Evolutionary conservation across 1,140 invertebrate genomes (phyloP).

Genomic region (Nilaparvata lugens): DNA sequence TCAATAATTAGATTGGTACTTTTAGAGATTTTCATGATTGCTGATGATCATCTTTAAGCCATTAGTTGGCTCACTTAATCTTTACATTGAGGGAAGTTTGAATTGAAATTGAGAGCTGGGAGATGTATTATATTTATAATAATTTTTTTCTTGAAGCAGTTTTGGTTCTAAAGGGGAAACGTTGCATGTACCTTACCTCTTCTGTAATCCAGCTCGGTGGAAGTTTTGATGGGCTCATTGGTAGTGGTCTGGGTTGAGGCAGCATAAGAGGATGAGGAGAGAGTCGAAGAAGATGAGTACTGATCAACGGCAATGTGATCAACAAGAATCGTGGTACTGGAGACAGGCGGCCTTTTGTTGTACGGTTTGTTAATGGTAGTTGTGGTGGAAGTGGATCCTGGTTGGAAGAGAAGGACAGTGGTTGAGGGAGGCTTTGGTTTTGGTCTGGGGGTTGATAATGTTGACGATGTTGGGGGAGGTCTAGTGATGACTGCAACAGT

Average conservation of each 20-base stretch:
- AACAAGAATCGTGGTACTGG: neutral
- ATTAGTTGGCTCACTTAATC: too few relatives aligned
- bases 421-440: neutral
- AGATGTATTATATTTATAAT: too few relatives aligned
- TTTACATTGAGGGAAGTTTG: too few relatives aligned
- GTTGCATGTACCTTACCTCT: conserved; percentile 40
- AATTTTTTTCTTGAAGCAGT: too few relatives aligned
- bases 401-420: conserved; percentile 11
- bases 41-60: too few relatives aligned
- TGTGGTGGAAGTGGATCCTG: neutral
- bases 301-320: neutral
- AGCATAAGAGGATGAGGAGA: conserved; percentile 24
- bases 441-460: too few relatives aligned
- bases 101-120: too few relatives aligned
- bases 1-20: too few relatives aligned
- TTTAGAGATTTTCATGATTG: too few relatives aligned
- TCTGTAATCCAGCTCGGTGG: conserved; percentile 47
- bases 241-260: neutral
- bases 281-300: conserved; percentile 3
- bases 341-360: conserved; percentile 5
- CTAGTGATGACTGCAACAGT: conserved; percentile 3
- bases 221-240: conserved; percentile 1
- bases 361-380: conserved; percentile 8
- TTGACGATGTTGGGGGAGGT: conserved; percentile 20
- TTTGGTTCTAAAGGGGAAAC: too few relatives aligned